These are phyloP conservation scores for Ellobius talpinus DNA, from an alignment of 2,113 vertebrate genomes.

Conservation along the genomic window DNA sequence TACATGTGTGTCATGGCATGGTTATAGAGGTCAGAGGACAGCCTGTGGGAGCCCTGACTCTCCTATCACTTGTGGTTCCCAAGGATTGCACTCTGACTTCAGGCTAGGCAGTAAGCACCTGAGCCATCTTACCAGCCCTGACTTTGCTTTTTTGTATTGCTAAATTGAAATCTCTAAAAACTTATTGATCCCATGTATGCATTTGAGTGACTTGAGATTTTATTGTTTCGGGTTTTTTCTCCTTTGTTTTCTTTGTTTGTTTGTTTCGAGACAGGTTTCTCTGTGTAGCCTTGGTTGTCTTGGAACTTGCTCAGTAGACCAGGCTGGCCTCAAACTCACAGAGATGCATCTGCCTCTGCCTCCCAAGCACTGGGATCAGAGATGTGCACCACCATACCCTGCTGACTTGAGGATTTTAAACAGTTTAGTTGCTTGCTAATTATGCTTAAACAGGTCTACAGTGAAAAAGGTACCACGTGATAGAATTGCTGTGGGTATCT, in stretches of 20 bases:
- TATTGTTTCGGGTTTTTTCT: neutral
- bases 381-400: neutral
- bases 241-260: neutral
- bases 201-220: neutral
- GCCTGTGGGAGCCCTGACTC: neutral
- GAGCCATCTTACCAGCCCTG: neutral
- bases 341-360: neutral
- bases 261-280: neutral
- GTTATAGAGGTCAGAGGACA: neutral
- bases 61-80: no score
- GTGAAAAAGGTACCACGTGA: neutral
- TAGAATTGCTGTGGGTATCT: slow-evolving; percentile 32
- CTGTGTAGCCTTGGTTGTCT: neutral
- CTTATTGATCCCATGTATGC: neutral
- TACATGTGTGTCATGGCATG: neutral
- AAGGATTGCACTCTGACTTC: neutral
- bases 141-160: neutral
- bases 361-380: neutral
- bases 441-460: neutral
- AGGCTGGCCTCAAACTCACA: neutral
- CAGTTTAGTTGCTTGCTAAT: neutral
- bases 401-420: neutral
- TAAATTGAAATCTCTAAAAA: slow-evolving; percentile 32
- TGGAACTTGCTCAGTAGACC: neutral
- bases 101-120: neutral